Evolutionary conservation across 2,888 invertebrate species (phyloP), one percentile per base, ranked within the genome.

Genomic region (Tenthredo notha): DNA sequence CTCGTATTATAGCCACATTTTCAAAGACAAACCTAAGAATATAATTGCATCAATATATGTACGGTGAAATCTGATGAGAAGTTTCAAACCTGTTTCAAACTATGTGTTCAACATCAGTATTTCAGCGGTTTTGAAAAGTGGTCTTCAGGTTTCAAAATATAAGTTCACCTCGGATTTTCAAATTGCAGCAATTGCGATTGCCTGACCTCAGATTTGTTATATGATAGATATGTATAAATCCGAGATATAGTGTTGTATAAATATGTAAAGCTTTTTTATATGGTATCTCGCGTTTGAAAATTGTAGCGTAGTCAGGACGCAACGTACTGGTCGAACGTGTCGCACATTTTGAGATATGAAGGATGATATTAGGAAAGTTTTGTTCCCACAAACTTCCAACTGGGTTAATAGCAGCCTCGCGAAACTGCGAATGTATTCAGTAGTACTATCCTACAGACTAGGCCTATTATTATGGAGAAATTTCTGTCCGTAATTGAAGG

Each of bases 301-400:
- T 4, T 25, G 61, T 61, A 61, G 61, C 61, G 4, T 25, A 54
- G 25, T 15, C 29, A n/a, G 12, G 33, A 21, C 4, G 15, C 75
- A 21, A 75, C 25, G 77, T 54, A 29, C 47, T 25, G 67, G 65
- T 83, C 67, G 67, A 83, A 83, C 67, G 83, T 83, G 83, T 70
- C 83, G 33, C 67, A 67, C 33, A 83, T 83, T 83, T 67, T 83
- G 67, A 83, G 83, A 83, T 83, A 83, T 83, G 83, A 83, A 83
- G 67, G 67, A 65, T 83, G 83, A 83, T 83, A 83, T 83, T 83
- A 83, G 83, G 65, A 67, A 83, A 83, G 83, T 83, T 83, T 83
- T 67, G 83, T 47, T 67, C 43, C n/a, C 37, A 29, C 67, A 58
- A 83, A 83, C 83, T 83, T 83, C 15, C n/a, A 83, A 83, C 83